phyloP scores from a whole-genome alignment of 2,113 vertebrate genomes.

The Cardinalis cardinalis region DNA sequence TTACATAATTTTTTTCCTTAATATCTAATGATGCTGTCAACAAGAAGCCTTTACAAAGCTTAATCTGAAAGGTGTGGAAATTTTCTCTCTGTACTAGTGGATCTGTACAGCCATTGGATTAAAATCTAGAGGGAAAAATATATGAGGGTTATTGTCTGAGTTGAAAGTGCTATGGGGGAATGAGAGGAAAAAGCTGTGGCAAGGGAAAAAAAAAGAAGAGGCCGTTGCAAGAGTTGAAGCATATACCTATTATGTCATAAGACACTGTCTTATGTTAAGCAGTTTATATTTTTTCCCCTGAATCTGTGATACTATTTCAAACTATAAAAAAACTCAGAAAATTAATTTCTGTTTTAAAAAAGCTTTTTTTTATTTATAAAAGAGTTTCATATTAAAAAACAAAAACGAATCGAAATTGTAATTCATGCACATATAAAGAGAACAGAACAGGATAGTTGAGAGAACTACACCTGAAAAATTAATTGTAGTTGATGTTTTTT shows the following conservation, averaged over 20 bases:
- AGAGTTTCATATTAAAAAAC: background rate
- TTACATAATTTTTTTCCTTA: background rate
- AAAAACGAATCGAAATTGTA: background rate
- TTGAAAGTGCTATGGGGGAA: background rate
- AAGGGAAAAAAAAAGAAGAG: fast-evolving
- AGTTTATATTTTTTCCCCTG: background rate
- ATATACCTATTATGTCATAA: no score
- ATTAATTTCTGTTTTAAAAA: background rate
- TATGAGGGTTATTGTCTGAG: background rate
- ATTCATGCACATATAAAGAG: background rate
- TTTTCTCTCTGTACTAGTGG: background rate
- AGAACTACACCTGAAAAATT: background rate
- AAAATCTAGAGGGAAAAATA: background rate
- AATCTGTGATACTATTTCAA: background rate
- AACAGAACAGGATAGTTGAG: background rate
- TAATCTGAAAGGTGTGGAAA: background rate
- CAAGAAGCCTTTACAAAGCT: background rate
- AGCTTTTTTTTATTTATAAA: background rate
- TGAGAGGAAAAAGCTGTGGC: background rate
- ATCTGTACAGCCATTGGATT: background rate
- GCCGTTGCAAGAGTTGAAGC: background rate
- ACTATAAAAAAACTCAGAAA: background rate
- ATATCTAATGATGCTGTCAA: background rate
- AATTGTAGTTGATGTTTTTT: background rate
- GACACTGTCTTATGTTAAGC: background rate